Evolutionary conservation across 2,888 invertebrate genomes (phyloP).

Genomic region (Corbicula japonica): DNA sequence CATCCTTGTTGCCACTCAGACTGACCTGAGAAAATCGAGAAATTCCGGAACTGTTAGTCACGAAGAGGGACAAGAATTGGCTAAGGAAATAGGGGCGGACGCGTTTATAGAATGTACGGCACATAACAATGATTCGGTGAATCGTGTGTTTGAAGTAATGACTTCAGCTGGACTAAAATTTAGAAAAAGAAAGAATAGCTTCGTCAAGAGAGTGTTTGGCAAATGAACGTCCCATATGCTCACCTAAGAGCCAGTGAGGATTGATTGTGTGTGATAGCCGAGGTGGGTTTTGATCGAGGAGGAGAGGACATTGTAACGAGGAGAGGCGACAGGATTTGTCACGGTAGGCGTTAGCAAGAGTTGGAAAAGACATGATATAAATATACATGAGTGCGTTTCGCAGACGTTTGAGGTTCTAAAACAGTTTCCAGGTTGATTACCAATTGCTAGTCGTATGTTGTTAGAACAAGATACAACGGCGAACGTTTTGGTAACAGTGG

Average conservation of each 20-base stretch:
- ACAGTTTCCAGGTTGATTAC: too few relatives aligned
- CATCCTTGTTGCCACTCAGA: slow-evolving; percentile 78
- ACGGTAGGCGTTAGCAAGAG: too few relatives aligned
- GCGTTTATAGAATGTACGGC: slow-evolving; percentile 77
- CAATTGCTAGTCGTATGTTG: too few relatives aligned
- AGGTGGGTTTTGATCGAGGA: not conserved
- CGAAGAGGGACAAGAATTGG: slow-evolving; percentile 72
- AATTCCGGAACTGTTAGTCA: slow-evolving; percentile 49
- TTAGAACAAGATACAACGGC: too few relatives aligned
- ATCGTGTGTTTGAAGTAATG: slow-evolving; percentile 76
- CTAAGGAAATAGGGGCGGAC: slow-evolving; percentile 76
- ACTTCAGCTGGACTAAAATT: slow-evolving; percentile 73
- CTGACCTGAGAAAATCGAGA: slow-evolving; percentile 69
- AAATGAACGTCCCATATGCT: slow-evolving; percentile 55
- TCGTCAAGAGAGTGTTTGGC: slow-evolving; percentile 69
- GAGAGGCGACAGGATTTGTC: too few relatives aligned
- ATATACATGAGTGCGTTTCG: too few relatives aligned
- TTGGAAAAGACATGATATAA: too few relatives aligned
- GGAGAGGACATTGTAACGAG: slow-evolving; percentile 3
- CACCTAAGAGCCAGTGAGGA: slow-evolving; percentile 4
- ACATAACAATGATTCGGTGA: slow-evolving; percentile 69
- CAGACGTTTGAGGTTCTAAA: too few relatives aligned
- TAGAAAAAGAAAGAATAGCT: slow-evolving; percentile 66
- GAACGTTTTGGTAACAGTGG: too few relatives aligned
- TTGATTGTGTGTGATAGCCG: not conserved